Conservation (phyloP, 2,888 invertebrate species). For the Chalcosyrphus nemorum region DNA sequence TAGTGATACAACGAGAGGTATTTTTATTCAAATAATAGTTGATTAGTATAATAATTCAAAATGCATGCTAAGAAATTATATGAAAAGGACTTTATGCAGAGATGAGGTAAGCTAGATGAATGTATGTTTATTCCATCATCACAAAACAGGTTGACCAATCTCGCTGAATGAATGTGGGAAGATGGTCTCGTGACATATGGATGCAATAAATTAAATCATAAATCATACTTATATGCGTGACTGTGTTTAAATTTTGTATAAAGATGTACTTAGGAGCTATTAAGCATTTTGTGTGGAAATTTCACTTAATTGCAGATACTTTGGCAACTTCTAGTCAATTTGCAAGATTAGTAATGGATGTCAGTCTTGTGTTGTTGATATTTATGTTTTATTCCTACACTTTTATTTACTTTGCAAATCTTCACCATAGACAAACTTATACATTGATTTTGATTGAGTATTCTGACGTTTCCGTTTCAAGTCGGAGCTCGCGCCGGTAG, state of each 20-base stretch:
- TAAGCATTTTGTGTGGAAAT: background rate
- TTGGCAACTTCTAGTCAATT: no score
- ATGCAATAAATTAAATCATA: background rate
- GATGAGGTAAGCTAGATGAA: conserved; percentile 1
- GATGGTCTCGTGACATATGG: background rate
- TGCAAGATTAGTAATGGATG: no score
- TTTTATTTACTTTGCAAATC: no score
- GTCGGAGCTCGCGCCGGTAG: no score
- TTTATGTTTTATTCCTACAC: no score
- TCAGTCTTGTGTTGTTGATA: no score
- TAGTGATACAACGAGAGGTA: background rate
- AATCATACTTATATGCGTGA: background rate
- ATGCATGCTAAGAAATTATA: background rate
- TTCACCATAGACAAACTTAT: no score
- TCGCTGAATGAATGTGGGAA: background rate
- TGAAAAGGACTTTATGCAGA: background rate
- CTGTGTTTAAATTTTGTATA: background rate
- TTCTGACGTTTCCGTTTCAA: no score
- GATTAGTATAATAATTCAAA: background rate
- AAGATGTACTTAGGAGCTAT: background rate
- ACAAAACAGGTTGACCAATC: background rate
- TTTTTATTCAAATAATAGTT: background rate
- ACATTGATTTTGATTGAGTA: no score
- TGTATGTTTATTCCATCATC: background rate
- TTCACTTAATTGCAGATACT: no score